These are phyloP conservation scores for Cerastoderma edule DNA, from an alignment of 2,888 invertebrate genomes.

Conservation along the genomic window DNA sequence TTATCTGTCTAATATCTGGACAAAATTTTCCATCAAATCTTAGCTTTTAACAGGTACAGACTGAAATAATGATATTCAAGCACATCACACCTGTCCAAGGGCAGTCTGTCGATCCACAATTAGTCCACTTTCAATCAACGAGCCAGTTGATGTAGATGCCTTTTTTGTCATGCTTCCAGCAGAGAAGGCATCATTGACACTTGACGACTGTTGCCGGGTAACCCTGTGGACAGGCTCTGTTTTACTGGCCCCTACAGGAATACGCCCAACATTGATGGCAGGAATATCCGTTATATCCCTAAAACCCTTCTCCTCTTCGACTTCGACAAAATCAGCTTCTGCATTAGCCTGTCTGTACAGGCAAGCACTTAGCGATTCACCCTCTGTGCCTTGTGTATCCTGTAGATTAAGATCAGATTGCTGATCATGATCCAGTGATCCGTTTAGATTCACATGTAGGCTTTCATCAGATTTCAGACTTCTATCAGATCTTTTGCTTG, in stretches of 20 bases:
- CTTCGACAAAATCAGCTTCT: conserved; percentile 1
- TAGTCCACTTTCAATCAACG: neutral
- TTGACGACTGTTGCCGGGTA: neutral
- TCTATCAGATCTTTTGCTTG: neutral
- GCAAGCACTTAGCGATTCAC: neutral
- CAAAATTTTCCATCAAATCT: neutral
- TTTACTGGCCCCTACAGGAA: neutral
- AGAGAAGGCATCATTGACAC: neutral
- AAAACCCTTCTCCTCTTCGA: neutral
- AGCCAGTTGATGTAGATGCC: neutral
- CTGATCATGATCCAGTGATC: neutral
- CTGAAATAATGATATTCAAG: neutral
- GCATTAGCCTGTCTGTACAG: neutral
- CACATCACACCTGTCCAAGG: conserved; percentile 13
- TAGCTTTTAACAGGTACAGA: neutral
- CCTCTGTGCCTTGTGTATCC: neutral
- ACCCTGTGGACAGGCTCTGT: neutral
- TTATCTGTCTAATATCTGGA: neutral
- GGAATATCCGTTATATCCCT: neutral
- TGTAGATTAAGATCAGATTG: neutral
- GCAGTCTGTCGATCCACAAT: neutral
- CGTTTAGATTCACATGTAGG: neutral
- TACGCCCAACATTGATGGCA: neutral
- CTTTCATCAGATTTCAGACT: neutral
- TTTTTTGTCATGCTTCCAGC: neutral